phyloP scores from a whole-genome alignment of 2,113 vertebrate species.

The Vidua macroura region DNA sequence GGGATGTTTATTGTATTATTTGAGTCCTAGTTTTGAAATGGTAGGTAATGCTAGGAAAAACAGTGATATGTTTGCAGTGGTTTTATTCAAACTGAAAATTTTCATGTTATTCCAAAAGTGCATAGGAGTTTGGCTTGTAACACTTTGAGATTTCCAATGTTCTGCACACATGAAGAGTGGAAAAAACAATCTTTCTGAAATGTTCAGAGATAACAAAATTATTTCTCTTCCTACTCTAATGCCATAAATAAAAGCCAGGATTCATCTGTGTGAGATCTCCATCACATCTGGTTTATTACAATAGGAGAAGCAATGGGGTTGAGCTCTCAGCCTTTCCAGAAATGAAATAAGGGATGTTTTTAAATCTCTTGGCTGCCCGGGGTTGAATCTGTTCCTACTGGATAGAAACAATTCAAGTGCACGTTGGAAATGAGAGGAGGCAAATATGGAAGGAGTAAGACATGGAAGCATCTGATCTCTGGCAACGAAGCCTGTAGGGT shows the following conservation, averaged over 20 bases:
- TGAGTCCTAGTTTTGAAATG: background rate
- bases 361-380: background rate
- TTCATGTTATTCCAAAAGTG: background rate
- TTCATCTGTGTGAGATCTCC: background rate
- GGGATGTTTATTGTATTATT: background rate
- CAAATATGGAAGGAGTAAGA: background rate
- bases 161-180: background rate
- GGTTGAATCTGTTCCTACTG: background rate
- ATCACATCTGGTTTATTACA: background rate
- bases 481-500: fast-evolving
- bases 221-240: background rate
- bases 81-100: background rate
- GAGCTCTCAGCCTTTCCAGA: background rate
- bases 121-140: background rate
- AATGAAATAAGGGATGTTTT: background rate
- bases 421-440: background rate
- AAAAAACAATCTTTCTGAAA: background rate
- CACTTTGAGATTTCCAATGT: background rate
- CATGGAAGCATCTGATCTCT: background rate
- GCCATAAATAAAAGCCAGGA: background rate
- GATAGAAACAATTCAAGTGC: background rate
- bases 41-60: background rate
- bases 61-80: background rate
- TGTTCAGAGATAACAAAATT: background rate
- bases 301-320: background rate